Evolutionary conservation across 2,797 vertebrate species (phyloP).

Genomic region (Lemur catta): DNA sequence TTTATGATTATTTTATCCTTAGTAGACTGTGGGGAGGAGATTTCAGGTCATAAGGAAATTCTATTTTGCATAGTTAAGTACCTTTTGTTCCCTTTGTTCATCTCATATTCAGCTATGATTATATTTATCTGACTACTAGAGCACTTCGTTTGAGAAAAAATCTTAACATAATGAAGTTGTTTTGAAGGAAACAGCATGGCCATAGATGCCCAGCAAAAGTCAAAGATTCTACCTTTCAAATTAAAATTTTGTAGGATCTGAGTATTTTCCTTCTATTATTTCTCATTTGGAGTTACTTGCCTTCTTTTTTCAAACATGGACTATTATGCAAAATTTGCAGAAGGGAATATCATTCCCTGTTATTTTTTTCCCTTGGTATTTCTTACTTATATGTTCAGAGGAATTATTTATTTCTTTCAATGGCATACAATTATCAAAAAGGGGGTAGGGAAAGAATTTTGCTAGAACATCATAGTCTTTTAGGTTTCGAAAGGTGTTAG

Average conservation of each 20-base stretch:
- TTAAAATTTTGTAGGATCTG: background rate
- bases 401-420: background rate
- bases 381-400: background rate
- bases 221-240: background rate
- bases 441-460: background rate
- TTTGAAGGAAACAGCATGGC: background rate
- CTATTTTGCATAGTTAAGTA: constrained; percentile 34
- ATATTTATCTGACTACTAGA: background rate
- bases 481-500: background rate
- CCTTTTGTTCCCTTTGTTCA: background rate
- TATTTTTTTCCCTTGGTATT: background rate
- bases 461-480: background rate
- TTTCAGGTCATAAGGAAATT: background rate
- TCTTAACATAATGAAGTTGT: background rate
- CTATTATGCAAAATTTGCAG: background rate
- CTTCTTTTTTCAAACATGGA: background rate
- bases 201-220: background rate
- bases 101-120: background rate
- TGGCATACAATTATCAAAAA: background rate
- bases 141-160: background rate
- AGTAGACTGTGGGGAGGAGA: background rate
- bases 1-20: constrained; percentile 51
- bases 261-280: background rate
- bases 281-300: background rate
- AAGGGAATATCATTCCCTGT: background rate